Conservation (phyloP, 2,888 invertebrate species). For the Priocnemis perturbator region DNA sequence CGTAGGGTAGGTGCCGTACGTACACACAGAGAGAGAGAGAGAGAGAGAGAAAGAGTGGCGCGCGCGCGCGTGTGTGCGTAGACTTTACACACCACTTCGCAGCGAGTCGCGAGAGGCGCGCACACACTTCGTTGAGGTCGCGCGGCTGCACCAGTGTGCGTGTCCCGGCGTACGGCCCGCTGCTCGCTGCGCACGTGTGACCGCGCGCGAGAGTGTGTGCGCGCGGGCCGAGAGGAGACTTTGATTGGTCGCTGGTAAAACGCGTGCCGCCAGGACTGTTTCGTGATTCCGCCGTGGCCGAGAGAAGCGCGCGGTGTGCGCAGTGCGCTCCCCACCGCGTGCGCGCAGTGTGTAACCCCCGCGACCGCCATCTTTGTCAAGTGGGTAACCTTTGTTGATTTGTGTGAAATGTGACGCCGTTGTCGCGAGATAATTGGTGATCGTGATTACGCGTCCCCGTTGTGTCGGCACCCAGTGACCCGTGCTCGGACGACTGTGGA, state of each 20-base stretch:
- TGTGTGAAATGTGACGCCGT: slow-evolving; percentile 74
- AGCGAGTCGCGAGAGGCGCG: no score
- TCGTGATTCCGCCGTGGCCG: slow-evolving; percentile 55
- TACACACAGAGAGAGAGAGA: no score
- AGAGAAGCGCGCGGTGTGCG: slow-evolving; percentile 56
- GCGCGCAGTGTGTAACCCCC: slow-evolving; percentile 62
- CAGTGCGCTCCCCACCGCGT: slow-evolving; percentile 63
- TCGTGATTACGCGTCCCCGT: slow-evolving; percentile 60
- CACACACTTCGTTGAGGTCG: neutral
- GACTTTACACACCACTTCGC: neutral
- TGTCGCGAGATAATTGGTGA: slow-evolving; percentile 65
- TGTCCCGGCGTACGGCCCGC: neutral
- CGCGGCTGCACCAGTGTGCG: neutral
- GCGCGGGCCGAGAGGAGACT: slow-evolving; percentile 31
- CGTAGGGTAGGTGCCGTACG: no score
- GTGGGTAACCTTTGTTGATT: slow-evolving; percentile 76
- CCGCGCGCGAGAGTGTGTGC: slow-evolving; percentile 35
- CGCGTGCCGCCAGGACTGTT: slow-evolving; percentile 48
- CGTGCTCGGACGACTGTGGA: slow-evolving; percentile 36
- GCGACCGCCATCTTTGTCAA: slow-evolving; percentile 74
- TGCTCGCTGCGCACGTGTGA: slow-evolving; percentile 43
- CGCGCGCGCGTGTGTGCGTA: neutral
- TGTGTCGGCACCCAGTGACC: slow-evolving; percentile 47
- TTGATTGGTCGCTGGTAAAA: slow-evolving; percentile 50
- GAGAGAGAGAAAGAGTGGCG: no score